Percentiles rank a stretch among this genome's conserved stretches.
Evolutionary conservation across 2,113 vertebrate species (phyloP).

Genomic region (Rhombomys opimus): DNA sequence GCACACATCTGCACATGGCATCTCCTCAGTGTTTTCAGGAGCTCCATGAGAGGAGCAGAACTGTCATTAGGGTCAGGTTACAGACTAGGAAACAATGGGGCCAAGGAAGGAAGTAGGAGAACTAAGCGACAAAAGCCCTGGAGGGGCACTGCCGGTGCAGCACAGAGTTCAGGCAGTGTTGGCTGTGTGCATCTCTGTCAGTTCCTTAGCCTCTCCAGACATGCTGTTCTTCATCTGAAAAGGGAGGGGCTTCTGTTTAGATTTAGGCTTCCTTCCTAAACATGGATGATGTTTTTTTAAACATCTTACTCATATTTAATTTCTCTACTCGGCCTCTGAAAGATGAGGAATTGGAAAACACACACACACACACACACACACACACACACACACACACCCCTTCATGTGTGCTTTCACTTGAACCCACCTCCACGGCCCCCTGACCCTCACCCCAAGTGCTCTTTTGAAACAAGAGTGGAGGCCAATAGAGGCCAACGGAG

Average conservation of each 20-base stretch:
- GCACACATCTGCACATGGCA: neutral
- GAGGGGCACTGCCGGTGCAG: neutral
- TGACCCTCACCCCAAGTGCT: neutral
- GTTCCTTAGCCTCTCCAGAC: neutral
- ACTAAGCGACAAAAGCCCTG: neutral
- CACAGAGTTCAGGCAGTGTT: fast-evolving
- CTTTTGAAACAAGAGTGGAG: neutral
- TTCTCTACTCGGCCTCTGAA: neutral
- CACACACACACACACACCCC: neutral
- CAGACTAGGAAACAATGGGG: neutral
- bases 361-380: too few species aligned
- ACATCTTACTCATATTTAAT: neutral
- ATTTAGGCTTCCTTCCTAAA: neutral
- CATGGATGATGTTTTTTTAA: neutral
- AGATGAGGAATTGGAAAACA: neutral
- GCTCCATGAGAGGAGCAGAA: neutral
- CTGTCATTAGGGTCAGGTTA: neutral
- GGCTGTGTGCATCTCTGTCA: neutral
- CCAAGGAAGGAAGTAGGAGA: neutral
- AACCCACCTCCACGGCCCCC: too few species aligned
- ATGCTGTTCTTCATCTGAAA: neutral
- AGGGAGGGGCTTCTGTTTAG: neutral
- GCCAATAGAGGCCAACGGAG: neutral
- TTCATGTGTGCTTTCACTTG: neutral
- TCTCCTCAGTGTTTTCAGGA: neutral